Base-by-base conservation (phyloP, 2,888 invertebrate genomes). In the Chydorus sphaericus region DNA sequence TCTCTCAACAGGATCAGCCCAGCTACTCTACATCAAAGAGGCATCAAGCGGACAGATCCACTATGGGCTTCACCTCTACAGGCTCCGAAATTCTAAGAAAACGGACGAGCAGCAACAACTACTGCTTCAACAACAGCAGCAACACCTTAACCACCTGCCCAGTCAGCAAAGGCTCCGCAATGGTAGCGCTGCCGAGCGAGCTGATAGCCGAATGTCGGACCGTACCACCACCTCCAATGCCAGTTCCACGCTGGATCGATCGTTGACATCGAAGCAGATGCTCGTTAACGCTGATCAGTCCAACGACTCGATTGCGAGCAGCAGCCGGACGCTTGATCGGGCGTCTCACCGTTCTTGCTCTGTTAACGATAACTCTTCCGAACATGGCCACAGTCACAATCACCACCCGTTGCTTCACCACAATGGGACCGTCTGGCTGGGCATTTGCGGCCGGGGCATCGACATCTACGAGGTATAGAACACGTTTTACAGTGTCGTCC, bases 391-490 rank as follows among this genome's bases (percentile, higher is more conserved):
- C 14, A 23, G 23, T 28, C 44, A 44, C 44, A 28, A 44, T 11
- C 44, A 44, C 10, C 44, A 44, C 7, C n/a, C n/a, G n/a, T n/a
- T n/a, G n/a, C 44, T 26, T 26, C 44, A 23, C 26, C 44, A 44
- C 14, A 44, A 23, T 28, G 44, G 44, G 28, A 44, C 55, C 57
- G 83, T 90, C 18, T 84, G 90, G 77, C 77, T 96, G 61, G 88
- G 91, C 55, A 86, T 96, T 58, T 91, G 92, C 66, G 88, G 93
- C 49, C 83, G 83, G 66, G 94, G 94, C 55, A 82, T 96, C 58
- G 85, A 89, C 71, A 85, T 94, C 62, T 82, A 88, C 67, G 80
- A 79, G 73, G 77, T 76, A 62, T 18, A 54, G 26, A 23, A 54
- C 26, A 7, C 16, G 10, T n/a, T n/a, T n/a, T n/a, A n/a, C n/a